Evolutionary conservation across 2,888 invertebrate species (phyloP).

Genomic region (Mesochorus sp.): DNA sequence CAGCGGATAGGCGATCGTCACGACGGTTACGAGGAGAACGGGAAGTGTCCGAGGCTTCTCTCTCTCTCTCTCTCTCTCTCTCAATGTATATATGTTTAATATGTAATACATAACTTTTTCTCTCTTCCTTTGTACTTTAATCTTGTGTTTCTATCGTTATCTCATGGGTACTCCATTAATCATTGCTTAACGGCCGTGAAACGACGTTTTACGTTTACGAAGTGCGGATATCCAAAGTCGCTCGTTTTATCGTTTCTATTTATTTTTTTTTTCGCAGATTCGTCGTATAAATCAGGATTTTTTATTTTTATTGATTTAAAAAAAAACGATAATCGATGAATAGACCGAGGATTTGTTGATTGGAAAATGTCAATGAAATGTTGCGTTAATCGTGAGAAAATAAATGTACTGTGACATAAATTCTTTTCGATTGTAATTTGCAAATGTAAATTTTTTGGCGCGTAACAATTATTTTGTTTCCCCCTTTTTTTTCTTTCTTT

Average conservation of each 20-base stretch:
- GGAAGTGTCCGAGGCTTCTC: conserved; percentile 33
- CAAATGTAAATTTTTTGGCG: neutral
- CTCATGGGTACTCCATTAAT: conserved; percentile 26
- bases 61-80: neutral
- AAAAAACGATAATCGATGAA: neutral
- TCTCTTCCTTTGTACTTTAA: neutral
- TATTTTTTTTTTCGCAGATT: neutral
- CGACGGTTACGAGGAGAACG: conserved; percentile 36
- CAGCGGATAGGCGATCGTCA: neutral
- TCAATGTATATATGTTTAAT: neutral
- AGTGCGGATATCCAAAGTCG: neutral
- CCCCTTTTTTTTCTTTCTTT: neutral
- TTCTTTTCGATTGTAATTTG: neutral
- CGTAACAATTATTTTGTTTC: neutral
- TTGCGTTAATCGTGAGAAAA: too few relatives aligned
- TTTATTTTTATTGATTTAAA: neutral
- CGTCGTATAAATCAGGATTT: neutral
- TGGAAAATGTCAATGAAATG: neutral
- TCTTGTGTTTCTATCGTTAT: conserved; percentile 1
- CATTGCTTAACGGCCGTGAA: conserved; percentile 45
- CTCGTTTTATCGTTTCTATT: neutral
- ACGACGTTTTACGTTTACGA: conserved; percentile 10
- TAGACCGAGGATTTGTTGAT: neutral
- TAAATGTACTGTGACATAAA: too few relatives aligned
- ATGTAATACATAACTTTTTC: too few relatives aligned